Conservation (phyloP, 2,113 vertebrate genomes). For the Cinclus mexicanus region DNA sequence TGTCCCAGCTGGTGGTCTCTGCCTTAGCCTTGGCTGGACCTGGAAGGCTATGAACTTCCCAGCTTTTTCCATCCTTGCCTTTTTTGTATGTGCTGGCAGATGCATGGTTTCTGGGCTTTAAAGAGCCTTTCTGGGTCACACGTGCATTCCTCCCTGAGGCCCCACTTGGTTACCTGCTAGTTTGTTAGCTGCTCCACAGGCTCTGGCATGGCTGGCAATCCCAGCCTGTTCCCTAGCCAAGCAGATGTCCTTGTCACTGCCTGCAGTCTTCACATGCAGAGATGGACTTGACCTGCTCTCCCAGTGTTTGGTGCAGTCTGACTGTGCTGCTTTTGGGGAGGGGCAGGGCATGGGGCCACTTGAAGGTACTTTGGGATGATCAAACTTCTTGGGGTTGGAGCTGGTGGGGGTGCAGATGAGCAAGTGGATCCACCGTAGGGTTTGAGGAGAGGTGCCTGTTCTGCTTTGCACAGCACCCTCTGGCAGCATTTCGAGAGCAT, state of each 20-base stretch:
- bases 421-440: fast-evolving
- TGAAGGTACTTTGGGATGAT: not conserved
- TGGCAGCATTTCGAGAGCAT: not conserved
- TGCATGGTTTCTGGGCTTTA: not conserved
- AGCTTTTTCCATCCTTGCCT: not conserved
- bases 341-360: fast-evolving
- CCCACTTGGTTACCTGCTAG: not conserved
- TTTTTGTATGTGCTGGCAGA: not conserved
- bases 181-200: not conserved
- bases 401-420: not conserved
- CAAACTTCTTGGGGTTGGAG: not conserved
- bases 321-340: not conserved
- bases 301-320: not conserved
- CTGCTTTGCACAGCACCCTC: not conserved
- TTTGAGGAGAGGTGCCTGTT: not conserved
- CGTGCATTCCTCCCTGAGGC: not conserved
- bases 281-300: fast-evolving
- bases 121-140: slow-evolving; percentile 11
- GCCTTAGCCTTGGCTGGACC: not conserved
- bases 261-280: not conserved
- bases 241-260: not conserved
- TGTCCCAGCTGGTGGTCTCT: not conserved
- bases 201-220: not conserved
- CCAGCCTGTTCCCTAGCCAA: not conserved
- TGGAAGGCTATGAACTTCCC: not conserved